Percentiles rank a stretch among this genome's conserved stretches.
phyloP scores from a whole-genome alignment of 2,797 vertebrate genomes.

The Ctenopoma kingsleyae region DNA sequence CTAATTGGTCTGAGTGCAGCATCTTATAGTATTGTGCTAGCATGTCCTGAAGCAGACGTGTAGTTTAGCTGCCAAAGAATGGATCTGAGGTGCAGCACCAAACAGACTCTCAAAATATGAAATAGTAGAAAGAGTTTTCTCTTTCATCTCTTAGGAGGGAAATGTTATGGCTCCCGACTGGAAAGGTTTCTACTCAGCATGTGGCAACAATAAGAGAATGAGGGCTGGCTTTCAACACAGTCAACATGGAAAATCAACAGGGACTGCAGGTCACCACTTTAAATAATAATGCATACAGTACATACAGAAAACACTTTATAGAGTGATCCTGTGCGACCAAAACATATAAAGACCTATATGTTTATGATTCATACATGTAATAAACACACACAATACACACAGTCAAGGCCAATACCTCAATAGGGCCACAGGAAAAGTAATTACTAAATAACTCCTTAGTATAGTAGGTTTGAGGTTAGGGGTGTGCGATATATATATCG shows the following conservation, averaged over 20 bases:
- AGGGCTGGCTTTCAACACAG: conserved; percentile 61
- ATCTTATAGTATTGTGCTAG: conserved; percentile 47
- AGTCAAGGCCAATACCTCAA: neutral
- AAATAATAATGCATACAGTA: conserved; percentile 38
- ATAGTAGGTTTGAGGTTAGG: too few species aligned
- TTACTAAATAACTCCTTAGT: too few species aligned
- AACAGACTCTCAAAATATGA: conserved; percentile 14
- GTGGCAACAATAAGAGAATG: conserved; percentile 72
- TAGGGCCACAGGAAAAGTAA: too few species aligned
- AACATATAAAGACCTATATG: conserved; percentile 30
- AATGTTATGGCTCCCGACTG: conserved; percentile 42
- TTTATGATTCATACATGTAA: conserved; percentile 7
- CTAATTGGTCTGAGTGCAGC: conserved; percentile 75
- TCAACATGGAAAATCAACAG: conserved; percentile 55
- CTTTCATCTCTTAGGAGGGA: conserved; percentile 16
- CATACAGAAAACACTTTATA: conserved; percentile 40
- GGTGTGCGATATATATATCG: too few species aligned
- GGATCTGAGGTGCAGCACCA: conserved; percentile 37
- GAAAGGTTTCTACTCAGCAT: conserved; percentile 68
- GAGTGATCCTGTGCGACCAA: conserved; percentile 7
- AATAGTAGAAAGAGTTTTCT: conserved; percentile 32
- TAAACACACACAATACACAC: neutral
- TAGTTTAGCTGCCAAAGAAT: conserved; percentile 8
- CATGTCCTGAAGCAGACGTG: conserved; percentile 52
- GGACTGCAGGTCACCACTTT: conserved; percentile 37